A percentile compares a stretch with the other conserved stretches of the same genome.
Evolutionary conservation across 2,113 vertebrate species (phyloP).

Genomic region (Plectropomus leopardus): DNA sequence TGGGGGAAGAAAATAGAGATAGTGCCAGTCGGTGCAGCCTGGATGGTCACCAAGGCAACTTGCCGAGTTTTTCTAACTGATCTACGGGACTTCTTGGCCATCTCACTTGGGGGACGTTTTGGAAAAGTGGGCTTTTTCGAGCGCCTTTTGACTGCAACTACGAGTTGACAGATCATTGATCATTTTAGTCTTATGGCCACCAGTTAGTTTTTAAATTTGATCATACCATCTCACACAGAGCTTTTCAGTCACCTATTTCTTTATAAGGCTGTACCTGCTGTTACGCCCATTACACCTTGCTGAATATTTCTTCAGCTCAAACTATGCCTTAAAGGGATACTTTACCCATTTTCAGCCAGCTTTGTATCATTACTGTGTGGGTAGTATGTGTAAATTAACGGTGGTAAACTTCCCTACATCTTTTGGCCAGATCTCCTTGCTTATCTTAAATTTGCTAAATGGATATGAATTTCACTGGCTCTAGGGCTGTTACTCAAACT

Average conservation of each 20-base stretch:
- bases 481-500: too few relatives aligned
- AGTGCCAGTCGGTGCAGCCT: conserved; percentile 78
- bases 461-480: too few relatives aligned
- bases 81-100: conserved; percentile 79
- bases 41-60: conserved; percentile 81
- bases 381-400: too few relatives aligned
- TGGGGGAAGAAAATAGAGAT: conserved; percentile 51
- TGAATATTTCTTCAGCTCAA: conserved; percentile 9
- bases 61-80: conserved; percentile 77
- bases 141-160: conserved; percentile 74
- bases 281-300: conserved; percentile 3
- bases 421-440: too few relatives aligned
- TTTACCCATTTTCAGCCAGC: too few relatives aligned
- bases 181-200: conserved; percentile 65
- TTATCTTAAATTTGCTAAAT: too few relatives aligned
- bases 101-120: conserved; percentile 70
- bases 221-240: background rate
- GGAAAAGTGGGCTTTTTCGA: conserved; percentile 68
- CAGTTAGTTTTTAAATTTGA: conserved; percentile 46
- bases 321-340: background rate
- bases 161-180: conserved; percentile 65
- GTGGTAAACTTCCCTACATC: too few relatives aligned
- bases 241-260: conserved; percentile 16
- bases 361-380: too few relatives aligned
- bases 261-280: background rate